These are phyloP conservation scores for Conops quadrifasciatus DNA, from an alignment of 2,888 invertebrate species.

Conservation along the genomic window DNA sequence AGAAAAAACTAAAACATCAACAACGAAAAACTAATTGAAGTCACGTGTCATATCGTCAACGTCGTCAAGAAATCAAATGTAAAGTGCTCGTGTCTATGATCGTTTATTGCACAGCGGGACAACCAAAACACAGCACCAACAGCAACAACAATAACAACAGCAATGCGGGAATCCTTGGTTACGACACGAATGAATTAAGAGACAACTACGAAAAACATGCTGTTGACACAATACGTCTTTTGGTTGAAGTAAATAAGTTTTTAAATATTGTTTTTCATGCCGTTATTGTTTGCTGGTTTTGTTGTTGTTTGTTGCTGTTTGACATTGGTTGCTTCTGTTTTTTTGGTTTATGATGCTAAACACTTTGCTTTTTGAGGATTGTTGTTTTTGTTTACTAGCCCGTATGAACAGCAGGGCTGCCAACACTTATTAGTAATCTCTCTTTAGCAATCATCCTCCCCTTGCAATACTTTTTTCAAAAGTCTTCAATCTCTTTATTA, in stretches of 20 bases:
- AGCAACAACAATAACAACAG: too few relatives aligned
- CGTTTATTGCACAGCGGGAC: conserved; percentile 28
- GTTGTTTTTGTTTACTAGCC: conserved; percentile 41
- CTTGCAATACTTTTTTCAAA: too few relatives aligned
- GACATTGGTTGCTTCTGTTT: neutral
- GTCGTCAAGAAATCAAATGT: conserved; percentile 40
- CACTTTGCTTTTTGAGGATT: conserved; percentile 43
- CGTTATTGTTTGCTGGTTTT: too few relatives aligned
- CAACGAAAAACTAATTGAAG: conserved; percentile 52
- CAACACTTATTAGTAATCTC: neutral
- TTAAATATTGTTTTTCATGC: too few relatives aligned
- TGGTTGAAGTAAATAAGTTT: too few relatives aligned
- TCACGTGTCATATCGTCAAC: conserved; percentile 61
- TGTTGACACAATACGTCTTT: too few relatives aligned
- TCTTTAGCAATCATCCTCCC: neutral
- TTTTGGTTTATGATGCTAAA: neutral
- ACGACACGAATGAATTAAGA: too few relatives aligned
- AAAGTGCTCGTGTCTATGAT: conserved; percentile 30
- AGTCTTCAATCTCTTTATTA: neutral
- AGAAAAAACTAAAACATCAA: conserved; percentile 18
- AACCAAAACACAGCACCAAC: too few relatives aligned
- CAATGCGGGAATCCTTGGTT: too few relatives aligned
- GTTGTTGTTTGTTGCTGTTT: too few relatives aligned
- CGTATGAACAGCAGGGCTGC: conserved; percentile 47
- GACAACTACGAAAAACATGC: too few relatives aligned